Evolutionary conservation across 2,797 vertebrate species (phyloP), one percentile per base, ranked within the genome.

Genomic region (Nannoperca australis): DNA sequence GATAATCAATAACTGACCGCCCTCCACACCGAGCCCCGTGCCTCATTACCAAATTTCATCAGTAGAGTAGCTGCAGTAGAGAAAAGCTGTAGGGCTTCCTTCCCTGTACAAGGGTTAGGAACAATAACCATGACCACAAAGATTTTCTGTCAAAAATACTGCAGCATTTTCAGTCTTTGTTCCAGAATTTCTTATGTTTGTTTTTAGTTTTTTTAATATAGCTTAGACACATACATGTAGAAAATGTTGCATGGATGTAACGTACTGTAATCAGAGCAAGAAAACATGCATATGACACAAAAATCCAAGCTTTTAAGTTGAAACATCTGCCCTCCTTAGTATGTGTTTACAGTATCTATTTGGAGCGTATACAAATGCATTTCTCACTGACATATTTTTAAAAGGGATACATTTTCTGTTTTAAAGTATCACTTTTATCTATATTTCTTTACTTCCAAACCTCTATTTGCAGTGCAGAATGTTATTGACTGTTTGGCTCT

Each of bases 1-100:
- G 89, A 90, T 92, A 88, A 92, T 95, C 92, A 86, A 94, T 94
- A 93, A 83, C 72, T 81, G 82, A 78, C 62, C 53, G 22, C 75
- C 67, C 64, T 78, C 85, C 83, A 83, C 85, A 51, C 75, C 73
- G 59, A 61, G 82, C 81, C 81, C 73, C 13, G 17, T 54, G 62
- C 82, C 67, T 85, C 45, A 72, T 51, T n/a, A 51, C 45, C 76
- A 90, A 81, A 89, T 90, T 66, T 90, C 79, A 91, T 90, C 82
- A 81, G 76, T 78, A 65, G 63, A 64, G 80, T 83, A 47, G 61
- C 74, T 60, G 67, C 74, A 32, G 42, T 0, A 27, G 64, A 75
- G 60, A 68, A 76, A 70, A 32, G 71, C 66, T 73, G 36, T 5
- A 4, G 40, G 34, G 55, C 75, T 56, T 79, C 60, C 22, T 70